Evolutionary conservation across 2,888 invertebrate genomes (phyloP).

Genomic region (Augochlorella aurata): DNA sequence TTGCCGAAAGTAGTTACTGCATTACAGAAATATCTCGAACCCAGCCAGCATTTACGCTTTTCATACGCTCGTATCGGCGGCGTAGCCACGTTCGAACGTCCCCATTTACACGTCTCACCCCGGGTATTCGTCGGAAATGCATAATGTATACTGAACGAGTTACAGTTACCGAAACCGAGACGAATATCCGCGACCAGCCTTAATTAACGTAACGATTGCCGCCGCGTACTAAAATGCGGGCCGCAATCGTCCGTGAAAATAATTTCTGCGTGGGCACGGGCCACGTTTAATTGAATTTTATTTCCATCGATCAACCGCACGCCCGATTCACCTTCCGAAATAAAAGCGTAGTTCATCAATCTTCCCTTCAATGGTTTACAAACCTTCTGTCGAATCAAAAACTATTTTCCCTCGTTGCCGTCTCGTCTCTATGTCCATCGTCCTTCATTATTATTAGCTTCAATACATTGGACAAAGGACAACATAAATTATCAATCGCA

Average conservation of each 20-base stretch:
- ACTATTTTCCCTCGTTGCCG: not conserved
- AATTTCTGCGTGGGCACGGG: not conserved
- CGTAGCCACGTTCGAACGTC: not conserved
- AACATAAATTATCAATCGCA: too few species aligned
- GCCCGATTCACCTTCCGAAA: not conserved
- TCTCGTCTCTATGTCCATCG: not conserved
- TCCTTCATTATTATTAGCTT: too few species aligned
- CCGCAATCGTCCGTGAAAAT: not conserved
- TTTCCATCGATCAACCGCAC: not conserved
- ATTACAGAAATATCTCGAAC: too few species aligned
- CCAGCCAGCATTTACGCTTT: not conserved
- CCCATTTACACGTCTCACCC: not conserved
- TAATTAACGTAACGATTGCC: constrained; percentile 15
- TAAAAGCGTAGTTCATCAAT: not conserved
- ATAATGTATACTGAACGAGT: not conserved
- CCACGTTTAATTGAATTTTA: constrained; percentile 5
- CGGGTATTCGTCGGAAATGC: not conserved
- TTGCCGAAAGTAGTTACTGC: too few species aligned
- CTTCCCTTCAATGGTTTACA: not conserved
- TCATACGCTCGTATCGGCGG: not conserved
- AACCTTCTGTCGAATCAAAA: not conserved
- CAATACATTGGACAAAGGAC: too few species aligned
- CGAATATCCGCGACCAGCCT: not conserved
- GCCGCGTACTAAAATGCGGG: not conserved
- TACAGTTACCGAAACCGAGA: not conserved